These are phyloP conservation scores for Paradoxurus hermaphroditus DNA, from an alignment of 2,113 vertebrate genomes.

Conservation along the genomic window DNA sequence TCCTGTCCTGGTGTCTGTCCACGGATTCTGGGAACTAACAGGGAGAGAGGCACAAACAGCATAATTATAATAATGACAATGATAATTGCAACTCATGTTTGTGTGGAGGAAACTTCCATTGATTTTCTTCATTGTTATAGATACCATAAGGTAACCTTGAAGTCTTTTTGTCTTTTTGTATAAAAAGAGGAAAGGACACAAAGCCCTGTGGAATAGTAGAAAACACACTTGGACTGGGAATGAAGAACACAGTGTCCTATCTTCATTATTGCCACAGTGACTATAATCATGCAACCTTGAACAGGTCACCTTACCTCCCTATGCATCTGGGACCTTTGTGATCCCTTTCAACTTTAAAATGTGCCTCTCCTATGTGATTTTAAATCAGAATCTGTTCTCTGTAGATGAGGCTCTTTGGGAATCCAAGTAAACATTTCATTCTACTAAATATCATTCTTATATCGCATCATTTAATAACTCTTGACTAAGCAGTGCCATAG, in stretches of 20 bases:
- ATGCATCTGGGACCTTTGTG: neutral
- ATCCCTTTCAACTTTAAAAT: neutral
- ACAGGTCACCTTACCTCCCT: neutral
- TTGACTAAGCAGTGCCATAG: neutral
- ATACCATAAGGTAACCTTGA: constrained; percentile 13
- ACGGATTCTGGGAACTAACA: neutral
- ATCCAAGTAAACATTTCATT: neutral
- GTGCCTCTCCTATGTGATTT: neutral
- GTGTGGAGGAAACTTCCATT: neutral
- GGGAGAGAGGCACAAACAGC: neutral
- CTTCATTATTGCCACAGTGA: neutral
- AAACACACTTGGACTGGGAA: neutral
- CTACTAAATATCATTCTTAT: neutral
- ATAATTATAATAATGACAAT: neutral
- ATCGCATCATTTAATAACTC: neutral
- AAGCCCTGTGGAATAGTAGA: neutral
- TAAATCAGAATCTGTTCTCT: neutral
- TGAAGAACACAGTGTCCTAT: accelerated
- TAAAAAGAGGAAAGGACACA: neutral
- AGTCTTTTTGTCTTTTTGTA: neutral
- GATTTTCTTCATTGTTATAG: neutral
- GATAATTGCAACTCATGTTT: neutral
- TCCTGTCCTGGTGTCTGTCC: constrained; percentile 20
- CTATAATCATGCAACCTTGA: neutral
- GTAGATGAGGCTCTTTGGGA: neutral